Evolutionary conservation across 2,113 vertebrate species (phyloP).

Genomic region (Xiphias gladius): DNA sequence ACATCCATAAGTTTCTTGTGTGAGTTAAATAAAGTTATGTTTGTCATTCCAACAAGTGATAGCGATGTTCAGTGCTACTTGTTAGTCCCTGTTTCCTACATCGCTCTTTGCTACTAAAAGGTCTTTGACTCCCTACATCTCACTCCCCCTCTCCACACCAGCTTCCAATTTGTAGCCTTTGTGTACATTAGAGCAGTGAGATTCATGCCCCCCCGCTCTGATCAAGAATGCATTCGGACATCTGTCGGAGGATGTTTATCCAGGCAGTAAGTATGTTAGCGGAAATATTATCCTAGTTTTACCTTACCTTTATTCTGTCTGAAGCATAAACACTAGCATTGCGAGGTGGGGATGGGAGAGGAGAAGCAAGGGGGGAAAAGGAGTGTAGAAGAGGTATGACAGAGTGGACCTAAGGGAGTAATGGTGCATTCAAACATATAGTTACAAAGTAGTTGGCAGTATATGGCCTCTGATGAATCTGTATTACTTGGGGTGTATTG

Average conservation of each 20-base stretch:
- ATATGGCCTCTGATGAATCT: neutral
- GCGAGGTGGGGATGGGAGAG: constrained; percentile 51
- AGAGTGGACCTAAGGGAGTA: constrained; percentile 26
- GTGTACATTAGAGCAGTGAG: constrained; percentile 68
- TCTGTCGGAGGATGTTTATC: constrained; percentile 86
- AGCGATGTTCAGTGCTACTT: neutral
- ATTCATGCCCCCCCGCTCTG: constrained; percentile 65
- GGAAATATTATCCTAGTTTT: constrained; percentile 86
- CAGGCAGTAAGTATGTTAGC: constrained; percentile 80
- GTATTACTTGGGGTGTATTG: neutral
- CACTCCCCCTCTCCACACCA: constrained; percentile 41
- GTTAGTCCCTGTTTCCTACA: neutral
- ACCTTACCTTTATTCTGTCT: constrained; percentile 83
- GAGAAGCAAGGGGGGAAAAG: neutral
- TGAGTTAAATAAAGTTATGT: neutral
- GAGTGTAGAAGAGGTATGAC: constrained; percentile 1
- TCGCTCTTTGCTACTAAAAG: neutral
- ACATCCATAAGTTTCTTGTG: no score
- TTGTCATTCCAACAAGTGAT: neutral
- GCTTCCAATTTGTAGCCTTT: constrained; percentile 84
- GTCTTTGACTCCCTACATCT: neutral
- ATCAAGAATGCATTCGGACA: constrained; percentile 77
- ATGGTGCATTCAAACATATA: neutral
- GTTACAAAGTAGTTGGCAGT: constrained; percentile 1
- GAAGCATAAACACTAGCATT: constrained; percentile 76